These are phyloP conservation scores for Colletes latitarsis DNA, from an alignment of 1,140 invertebrate genomes.

Conservation along the genomic window DNA sequence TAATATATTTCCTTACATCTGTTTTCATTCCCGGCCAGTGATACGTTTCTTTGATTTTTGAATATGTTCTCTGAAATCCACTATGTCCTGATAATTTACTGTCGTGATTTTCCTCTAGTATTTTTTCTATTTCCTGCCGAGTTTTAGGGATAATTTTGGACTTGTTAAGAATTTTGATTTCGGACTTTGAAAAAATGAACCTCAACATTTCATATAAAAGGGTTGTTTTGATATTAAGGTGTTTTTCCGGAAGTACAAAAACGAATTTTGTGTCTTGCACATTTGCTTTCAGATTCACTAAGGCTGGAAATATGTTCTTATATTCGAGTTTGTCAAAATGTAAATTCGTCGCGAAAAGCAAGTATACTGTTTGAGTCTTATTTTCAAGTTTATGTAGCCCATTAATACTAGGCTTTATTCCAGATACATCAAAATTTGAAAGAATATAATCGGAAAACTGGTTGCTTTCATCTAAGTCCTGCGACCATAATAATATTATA, in stretches of 20 bases:
- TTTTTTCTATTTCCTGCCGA: neutral
- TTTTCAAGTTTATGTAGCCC: neutral
- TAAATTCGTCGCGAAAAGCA: neutral
- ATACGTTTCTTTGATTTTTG: neutral
- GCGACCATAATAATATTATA: too few relatives aligned
- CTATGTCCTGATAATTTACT: neutral
- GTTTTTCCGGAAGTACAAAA: neutral
- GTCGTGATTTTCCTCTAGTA: neutral
- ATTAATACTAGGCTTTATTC: neutral
- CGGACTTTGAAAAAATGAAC: too few relatives aligned
- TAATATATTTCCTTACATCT: neutral
- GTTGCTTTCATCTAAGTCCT: too few relatives aligned
- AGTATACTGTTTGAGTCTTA: neutral
- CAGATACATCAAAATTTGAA: neutral
- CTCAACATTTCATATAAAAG: neutral
- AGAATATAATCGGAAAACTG: neutral
- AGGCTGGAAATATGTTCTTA: neutral
- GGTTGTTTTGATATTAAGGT: neutral
- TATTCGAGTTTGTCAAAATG: constrained; percentile 4
- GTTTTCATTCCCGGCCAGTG: neutral
- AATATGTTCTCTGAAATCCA: neutral
- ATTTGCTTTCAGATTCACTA: neutral
- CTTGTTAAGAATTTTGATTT: too few relatives aligned
- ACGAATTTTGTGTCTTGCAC: neutral
- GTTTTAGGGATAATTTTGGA: neutral